Percentiles rank a stretch among this genome's conserved stretches.
phyloP scores from a whole-genome alignment of 1,140 invertebrate species.

The Spodoptera frugiperda region DNA sequence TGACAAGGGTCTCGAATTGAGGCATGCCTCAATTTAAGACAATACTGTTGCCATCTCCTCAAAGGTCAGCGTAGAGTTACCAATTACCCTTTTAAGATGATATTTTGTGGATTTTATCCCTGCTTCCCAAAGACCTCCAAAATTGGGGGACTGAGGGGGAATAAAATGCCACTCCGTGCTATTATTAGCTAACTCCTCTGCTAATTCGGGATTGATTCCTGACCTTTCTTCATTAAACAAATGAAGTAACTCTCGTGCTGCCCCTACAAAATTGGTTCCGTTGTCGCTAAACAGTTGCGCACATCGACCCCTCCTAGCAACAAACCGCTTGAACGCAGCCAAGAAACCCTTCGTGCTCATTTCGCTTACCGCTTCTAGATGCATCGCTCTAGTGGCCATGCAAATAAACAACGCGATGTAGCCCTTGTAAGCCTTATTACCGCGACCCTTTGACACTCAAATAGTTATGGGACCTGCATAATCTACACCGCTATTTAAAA shows the following conservation, averaged over 20 bases:
- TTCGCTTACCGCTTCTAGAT: conserved; percentile 39
- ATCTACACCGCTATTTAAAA: too few species aligned
- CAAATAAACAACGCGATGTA: too few species aligned
- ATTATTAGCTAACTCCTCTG: conserved; percentile 22
- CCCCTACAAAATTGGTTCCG: conserved; percentile 45
- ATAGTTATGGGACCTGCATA: too few species aligned
- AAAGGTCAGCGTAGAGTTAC: conserved; percentile 31
- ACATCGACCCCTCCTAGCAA: conserved; percentile 16
- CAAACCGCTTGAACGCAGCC: conserved; percentile 35
- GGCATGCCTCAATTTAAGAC: conserved; percentile 37
- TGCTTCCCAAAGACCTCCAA: too few species aligned
- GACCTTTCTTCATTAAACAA: conserved; percentile 11
- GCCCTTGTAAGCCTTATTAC: too few species aligned
- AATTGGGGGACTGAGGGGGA: conserved; percentile 25
- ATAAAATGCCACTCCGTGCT: conserved; percentile 38
- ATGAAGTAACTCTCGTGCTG: conserved; percentile 18
- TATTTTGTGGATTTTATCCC: background rate
- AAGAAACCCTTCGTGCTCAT: conserved; percentile 26
- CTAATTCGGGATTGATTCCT: background rate
- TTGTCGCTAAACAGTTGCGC: conserved; percentile 34
- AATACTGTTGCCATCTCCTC: conserved; percentile 39
- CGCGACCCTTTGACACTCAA: too few species aligned
- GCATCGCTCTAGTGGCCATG: too few species aligned
- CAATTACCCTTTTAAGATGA: conserved; percentile 28
- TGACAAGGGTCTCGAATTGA: conserved; percentile 27